These are phyloP conservation scores for Nerophis ophidion DNA, from an alignment of 2,113 vertebrate genomes.

Conservation along the genomic window DNA sequence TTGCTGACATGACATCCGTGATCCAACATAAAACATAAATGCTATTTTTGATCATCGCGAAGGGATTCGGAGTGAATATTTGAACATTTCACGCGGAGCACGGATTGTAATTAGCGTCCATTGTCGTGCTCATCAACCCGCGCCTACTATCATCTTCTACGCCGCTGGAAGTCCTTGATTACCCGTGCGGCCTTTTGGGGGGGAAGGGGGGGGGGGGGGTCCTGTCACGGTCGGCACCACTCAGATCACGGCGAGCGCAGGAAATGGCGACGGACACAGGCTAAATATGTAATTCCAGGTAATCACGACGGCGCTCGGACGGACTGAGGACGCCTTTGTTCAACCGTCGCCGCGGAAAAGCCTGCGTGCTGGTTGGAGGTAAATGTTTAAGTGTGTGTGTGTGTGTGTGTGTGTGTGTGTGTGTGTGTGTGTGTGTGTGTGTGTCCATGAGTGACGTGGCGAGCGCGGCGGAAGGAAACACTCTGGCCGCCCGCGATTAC, in stretches of 20 bases:
- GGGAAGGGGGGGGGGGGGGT: constrained; percentile 15
- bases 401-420: constrained; percentile 71
- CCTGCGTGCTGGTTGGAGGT: not conserved
- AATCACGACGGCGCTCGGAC: constrained; percentile 84
- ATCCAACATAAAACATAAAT: too few species aligned
- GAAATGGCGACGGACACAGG: constrained; percentile 89
- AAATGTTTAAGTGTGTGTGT: constrained; percentile 50
- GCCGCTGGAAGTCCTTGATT: constrained; percentile 66
- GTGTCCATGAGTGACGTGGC: constrained; percentile 68
- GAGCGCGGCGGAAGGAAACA: constrained; percentile 79
- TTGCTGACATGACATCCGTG: too few species aligned
- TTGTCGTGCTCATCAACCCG: constrained; percentile 35
- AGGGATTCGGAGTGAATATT: too few species aligned
- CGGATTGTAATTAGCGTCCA: constrained; percentile 17
- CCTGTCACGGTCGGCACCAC: constrained; percentile 66
- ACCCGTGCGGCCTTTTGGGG: constrained; percentile 56
- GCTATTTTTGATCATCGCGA: too few species aligned
- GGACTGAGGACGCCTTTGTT: constrained; percentile 76
- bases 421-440: constrained; percentile 65
- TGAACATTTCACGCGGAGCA: too few species aligned
- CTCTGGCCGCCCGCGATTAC: constrained; percentile 76
- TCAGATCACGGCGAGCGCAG: constrained; percentile 81
- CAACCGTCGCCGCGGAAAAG: not conserved
- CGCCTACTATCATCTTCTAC: constrained; percentile 31
- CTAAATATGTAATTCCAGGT: constrained; percentile 83